Conservation (phyloP, 2,797 vertebrate genomes). For the Hypotaenidia philippensis region DNA sequence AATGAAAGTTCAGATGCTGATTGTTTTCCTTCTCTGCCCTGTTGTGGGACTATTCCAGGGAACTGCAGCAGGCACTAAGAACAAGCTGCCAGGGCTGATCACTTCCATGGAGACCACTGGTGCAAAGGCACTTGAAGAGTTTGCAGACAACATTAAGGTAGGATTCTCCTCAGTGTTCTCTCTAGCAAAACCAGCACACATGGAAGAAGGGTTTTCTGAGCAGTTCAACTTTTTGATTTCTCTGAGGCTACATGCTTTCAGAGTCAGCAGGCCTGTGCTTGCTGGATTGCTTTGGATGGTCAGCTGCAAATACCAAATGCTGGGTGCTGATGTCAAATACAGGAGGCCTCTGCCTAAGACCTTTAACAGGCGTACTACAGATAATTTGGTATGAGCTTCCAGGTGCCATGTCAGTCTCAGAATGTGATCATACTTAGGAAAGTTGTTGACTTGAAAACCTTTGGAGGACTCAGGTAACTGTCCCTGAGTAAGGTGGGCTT, state of each 20-base stretch:
- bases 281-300: not conserved
- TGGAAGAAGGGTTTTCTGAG: not conserved
- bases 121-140: constrained; percentile 96
- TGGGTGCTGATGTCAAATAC: not conserved
- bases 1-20: not conserved
- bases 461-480: not conserved
- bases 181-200: not conserved
- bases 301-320: not conserved
- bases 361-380: not conserved
- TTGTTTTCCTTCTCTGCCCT: not conserved
- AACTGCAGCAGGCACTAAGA: constrained; percentile 97
- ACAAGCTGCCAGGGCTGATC: constrained; percentile 96
- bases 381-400: not conserved
- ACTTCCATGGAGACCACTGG: constrained; percentile 97
- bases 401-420: not conserved
- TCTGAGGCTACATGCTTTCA: accelerated
- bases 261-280: not conserved
- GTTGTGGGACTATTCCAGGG: constrained; percentile 81
- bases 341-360: not conserved
- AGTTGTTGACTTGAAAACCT: not conserved
- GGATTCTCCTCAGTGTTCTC: not conserved
- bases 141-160: constrained; percentile 98
- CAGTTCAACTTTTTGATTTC: not conserved
- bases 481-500: not conserved
- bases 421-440: not conserved